Evolutionary conservation across 2,113 vertebrate species (phyloP), one percentile per base, ranked within the genome.

Genomic region (Neoarius graeffei): DNA sequence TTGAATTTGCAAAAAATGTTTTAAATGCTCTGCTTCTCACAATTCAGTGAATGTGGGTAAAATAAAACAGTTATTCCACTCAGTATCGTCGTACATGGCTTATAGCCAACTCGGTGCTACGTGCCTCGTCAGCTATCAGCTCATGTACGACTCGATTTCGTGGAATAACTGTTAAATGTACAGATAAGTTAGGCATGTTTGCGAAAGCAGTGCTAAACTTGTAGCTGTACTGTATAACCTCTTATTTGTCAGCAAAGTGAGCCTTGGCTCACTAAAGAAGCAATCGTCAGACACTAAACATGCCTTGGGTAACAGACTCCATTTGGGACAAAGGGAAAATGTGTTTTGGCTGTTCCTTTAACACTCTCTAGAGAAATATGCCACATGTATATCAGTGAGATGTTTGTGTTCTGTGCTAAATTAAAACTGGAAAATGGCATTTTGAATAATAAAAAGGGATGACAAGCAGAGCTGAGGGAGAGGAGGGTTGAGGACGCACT

Each of bases 351-450:
- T 52, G 60, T 50, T 67, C 13, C 81, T 66, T 83, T 66, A 64
- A 8, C 23, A n/a, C 25, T 67, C 81, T 83, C 20, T 42, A n/a
- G 59, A 66, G 81, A 83, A 83, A 83, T 66, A 67, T 66, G 42
- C 8, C 23, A n/a, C 42, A 52, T 0, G 42, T 52, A 52, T 81
- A 81, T 86, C 88, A 84, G 85, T 71, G 74, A 48, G 67, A 84
- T 84, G 15, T 80, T 76, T 80, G 59, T 89, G 81, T 83, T 64
- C 59, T 64, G 17, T 0, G 42, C 56, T 81, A 81, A 80, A 50
- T 83, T 66, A 27, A 84, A 84, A 67, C 42, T 52, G 48, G 62
- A 83, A 67, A 84, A 84, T n/a, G 19, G 25, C 48, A 62, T 82
- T 82, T 82, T 20, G 30, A 54, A 67, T 84, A 15, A 42, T 42